phyloP scores from a whole-genome alignment of 2,888 invertebrate genomes.

The Teleogryllus oceanicus region DNA sequence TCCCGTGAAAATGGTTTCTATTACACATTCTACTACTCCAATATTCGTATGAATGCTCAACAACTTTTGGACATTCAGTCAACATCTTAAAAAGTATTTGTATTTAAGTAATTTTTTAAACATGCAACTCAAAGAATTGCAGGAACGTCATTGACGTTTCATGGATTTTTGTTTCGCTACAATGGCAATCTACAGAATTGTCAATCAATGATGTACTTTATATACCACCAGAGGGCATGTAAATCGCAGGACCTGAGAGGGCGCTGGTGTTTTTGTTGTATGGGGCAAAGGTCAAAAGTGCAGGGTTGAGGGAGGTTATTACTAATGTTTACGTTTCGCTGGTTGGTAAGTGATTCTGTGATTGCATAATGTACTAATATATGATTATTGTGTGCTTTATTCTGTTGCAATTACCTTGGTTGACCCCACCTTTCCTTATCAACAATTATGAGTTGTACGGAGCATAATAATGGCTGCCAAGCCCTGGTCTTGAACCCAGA shows the following conservation, averaged over 20 bases:
- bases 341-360: constrained; percentile 31
- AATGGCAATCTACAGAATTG: background rate
- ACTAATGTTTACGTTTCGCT: constrained; percentile 35
- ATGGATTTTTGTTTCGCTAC: too few species aligned
- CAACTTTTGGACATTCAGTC: too few species aligned
- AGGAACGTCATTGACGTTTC: too few species aligned
- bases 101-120: too few species aligned
- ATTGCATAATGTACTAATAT: constrained; percentile 22
- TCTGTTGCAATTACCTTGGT: background rate
- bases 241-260: constrained; percentile 28
- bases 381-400: background rate
- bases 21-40: too few species aligned
- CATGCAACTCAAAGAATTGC: too few species aligned
- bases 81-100: too few species aligned
- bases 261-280: constrained; percentile 35
- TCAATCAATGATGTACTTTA: background rate
- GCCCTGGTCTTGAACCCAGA: constrained; percentile 39
- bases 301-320: constrained; percentile 36
- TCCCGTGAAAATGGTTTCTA: too few species aligned
- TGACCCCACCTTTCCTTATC: background rate
- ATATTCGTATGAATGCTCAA: too few species aligned
- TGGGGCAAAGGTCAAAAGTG: constrained; percentile 35
- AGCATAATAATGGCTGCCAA: constrained; percentile 36
- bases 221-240: constrained; percentile 29
- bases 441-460: background rate